phyloP scores from a whole-genome alignment of 2,888 invertebrate species.

The Liodrosophila aerea region DNA sequence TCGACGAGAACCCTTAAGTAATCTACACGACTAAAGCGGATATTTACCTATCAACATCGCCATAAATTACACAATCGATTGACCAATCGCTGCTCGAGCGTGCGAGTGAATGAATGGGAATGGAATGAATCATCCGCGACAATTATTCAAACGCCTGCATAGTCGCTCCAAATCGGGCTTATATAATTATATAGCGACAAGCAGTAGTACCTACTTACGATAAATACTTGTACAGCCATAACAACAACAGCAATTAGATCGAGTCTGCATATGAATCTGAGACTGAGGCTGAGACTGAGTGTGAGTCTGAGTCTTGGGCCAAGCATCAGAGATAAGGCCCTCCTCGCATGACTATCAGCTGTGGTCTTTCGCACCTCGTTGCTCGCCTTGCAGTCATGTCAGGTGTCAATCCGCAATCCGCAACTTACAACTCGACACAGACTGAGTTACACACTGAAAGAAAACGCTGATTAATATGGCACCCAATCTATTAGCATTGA shows the following conservation, averaged over 20 bases:
- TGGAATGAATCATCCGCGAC: slow-evolving; percentile 53
- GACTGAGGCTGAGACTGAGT: slow-evolving; percentile 6
- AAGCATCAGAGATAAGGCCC: slow-evolving; percentile 37
- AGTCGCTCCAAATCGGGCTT: slow-evolving; percentile 61
- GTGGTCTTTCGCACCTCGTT: slow-evolving; percentile 19
- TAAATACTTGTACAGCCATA: slow-evolving; percentile 26
- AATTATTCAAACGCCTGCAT: slow-evolving; percentile 53
- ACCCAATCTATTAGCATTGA: too few species aligned
- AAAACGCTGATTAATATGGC: neutral
- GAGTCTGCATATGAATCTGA: neutral
- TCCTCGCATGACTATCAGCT: slow-evolving; percentile 31
- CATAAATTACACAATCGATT: slow-evolving; percentile 59
- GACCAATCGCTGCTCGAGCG: slow-evolving; percentile 17
- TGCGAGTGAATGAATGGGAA: slow-evolving; percentile 18
- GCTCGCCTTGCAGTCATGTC: slow-evolving; percentile 50
- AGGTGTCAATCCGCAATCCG: slow-evolving; percentile 64
- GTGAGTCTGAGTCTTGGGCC: slow-evolving; percentile 1
- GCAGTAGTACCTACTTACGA: slow-evolving; percentile 13
- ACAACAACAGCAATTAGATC: slow-evolving; percentile 18
- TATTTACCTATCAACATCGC: slow-evolving; percentile 68
- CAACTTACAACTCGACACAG: slow-evolving; percentile 18
- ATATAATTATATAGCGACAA: slow-evolving; percentile 64
- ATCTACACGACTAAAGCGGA: slow-evolving; percentile 41
- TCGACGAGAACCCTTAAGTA: slow-evolving; percentile 36
- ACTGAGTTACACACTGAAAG: slow-evolving; percentile 16